Conservation (phyloP, 2,888 invertebrate genomes). For the Argyra leucocephala region DNA sequence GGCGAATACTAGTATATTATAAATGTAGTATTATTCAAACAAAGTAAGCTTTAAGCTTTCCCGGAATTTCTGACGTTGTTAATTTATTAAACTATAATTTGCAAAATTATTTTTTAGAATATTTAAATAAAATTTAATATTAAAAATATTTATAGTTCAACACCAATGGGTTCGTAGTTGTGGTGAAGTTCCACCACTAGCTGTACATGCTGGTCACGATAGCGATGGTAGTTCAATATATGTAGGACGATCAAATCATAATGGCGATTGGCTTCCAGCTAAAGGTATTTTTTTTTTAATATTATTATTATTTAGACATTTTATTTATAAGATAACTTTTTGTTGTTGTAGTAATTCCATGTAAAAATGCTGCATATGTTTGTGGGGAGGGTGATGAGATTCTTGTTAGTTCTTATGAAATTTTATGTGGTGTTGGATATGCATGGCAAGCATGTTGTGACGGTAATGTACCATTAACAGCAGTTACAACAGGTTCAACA, state of each 20-base stretch:
- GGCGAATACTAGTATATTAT: too few species aligned
- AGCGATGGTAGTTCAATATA: conserved; percentile 38
- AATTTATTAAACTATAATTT: too few species aligned
- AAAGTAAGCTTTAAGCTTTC: too few species aligned
- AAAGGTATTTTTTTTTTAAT: conserved; percentile 36
- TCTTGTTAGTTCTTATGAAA: conserved; percentile 40
- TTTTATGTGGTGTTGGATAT: conserved; percentile 48
- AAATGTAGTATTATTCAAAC: too few species aligned
- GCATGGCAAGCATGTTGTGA: conserved; percentile 45
- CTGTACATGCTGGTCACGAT: conserved; percentile 41
- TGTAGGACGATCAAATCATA: conserved; percentile 45
- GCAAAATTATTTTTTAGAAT: too few species aligned
- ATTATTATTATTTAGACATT: conserved; percentile 37
- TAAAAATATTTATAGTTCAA: conserved; percentile 25
- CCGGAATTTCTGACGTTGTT: too few species aligned
- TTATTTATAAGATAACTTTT: too few species aligned
- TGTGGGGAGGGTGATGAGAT: conserved; percentile 48
- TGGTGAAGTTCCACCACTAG: conserved; percentile 39
- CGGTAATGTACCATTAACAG: conserved; percentile 40
- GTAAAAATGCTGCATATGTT: conserved; percentile 37
- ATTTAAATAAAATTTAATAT: too few species aligned
- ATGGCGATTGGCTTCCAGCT: conserved; percentile 53
- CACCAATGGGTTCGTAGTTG: conserved; percentile 32
- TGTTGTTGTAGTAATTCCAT: conserved; percentile 41
- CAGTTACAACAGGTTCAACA: conserved; percentile 41